Evolutionary conservation across 23 tunicate species (phyloP), one percentile per base, ranked within the genome.

Genomic region (Halocynthia aurantium): DNA sequence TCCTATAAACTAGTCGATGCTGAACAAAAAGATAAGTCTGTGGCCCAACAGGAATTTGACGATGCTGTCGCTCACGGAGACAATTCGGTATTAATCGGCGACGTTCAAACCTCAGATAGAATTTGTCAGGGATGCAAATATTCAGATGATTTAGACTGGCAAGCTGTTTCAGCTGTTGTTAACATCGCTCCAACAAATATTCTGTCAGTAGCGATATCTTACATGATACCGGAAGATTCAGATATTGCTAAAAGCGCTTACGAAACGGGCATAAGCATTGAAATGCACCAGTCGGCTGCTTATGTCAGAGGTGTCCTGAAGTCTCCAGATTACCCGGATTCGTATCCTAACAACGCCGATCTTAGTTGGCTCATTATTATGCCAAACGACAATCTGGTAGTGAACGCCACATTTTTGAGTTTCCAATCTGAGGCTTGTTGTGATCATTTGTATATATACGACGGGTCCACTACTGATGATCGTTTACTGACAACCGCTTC

Each of bases 391-490:
- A 64, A 53, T 13, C 17, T 74, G 63, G 21, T 54, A 21, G 56
- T 74, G 6, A 11, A 53, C 17, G 13, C 63, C 2, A 54, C 17
- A 7, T n/a, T 74, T 8, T 11, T 74, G 13, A 68, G 18, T 22
- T 68, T 15, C 22, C 55, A n/a, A 51, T 51, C 76, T 1, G 76
- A 71, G 49, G 58, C 76, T 8, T 71, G 76, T 22, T 71, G 76
- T 6, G 76, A 71, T 71, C 76, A 71, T n/a, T 71, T 71, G 49
- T 71, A 71, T 15, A 71, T 71, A 9, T 71, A 71, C 76, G 76
- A 71, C 51, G 76, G 76, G 9, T 8, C 58, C 12, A 71, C 57
- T 8, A 15, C 12, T 10, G 17, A 53, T 9, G 18, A 18, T 1
- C 58, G 55, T 51, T 55, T 71, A 21, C 10, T 71, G 0, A 10